Percentiles rank a stretch among this genome's conserved stretches.
These are phyloP conservation scores for Hofmannophila pseudospretella DNA, from an alignment of 2,888 invertebrate species.

Conservation along the genomic window DNA sequence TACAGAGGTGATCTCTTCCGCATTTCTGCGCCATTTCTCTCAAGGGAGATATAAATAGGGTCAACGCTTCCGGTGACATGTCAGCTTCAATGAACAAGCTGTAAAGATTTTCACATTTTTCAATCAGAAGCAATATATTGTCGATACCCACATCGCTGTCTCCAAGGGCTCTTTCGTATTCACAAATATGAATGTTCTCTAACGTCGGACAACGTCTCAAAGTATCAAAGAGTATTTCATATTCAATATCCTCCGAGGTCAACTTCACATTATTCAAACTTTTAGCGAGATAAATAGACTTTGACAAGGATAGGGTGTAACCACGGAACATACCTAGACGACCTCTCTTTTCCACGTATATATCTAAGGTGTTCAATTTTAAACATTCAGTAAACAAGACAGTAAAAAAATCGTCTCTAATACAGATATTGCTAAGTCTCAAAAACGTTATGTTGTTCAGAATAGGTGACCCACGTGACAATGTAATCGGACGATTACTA, in stretches of 20 bases:
- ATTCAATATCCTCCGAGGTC: constrained; percentile 35
- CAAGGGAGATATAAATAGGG: constrained; percentile 26
- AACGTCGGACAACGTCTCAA: constrained; percentile 27
- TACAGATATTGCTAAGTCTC: constrained; percentile 30
- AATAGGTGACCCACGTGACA: constrained; percentile 20
- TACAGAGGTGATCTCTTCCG: constrained; percentile 23
- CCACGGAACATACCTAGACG: constrained; percentile 17
- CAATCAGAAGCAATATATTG: constrained; percentile 22
- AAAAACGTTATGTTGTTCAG: constrained; percentile 29
- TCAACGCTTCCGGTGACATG: constrained; percentile 27
- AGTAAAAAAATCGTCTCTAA: constrained; percentile 28
- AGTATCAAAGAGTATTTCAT: constrained; percentile 27
- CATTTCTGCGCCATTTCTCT: constrained; percentile 24
- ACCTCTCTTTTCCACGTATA: constrained; percentile 28
- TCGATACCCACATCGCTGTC: constrained; percentile 12
- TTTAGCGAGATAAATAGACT: constrained; percentile 24
- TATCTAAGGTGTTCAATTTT: constrained; percentile 30
- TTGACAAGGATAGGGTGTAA: constrained; percentile 23
- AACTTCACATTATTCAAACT: constrained; percentile 32
- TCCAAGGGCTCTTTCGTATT: constrained; percentile 25
- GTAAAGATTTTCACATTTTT: constrained; percentile 29
- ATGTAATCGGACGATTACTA: constrained; percentile 22
- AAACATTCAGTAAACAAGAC: constrained; percentile 27
- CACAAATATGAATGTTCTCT: constrained; percentile 39
- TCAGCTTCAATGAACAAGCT: constrained; percentile 40